phyloP scores from a whole-genome alignment of 1,140 invertebrate genomes.

The Hylaeus anthracinus region DNA sequence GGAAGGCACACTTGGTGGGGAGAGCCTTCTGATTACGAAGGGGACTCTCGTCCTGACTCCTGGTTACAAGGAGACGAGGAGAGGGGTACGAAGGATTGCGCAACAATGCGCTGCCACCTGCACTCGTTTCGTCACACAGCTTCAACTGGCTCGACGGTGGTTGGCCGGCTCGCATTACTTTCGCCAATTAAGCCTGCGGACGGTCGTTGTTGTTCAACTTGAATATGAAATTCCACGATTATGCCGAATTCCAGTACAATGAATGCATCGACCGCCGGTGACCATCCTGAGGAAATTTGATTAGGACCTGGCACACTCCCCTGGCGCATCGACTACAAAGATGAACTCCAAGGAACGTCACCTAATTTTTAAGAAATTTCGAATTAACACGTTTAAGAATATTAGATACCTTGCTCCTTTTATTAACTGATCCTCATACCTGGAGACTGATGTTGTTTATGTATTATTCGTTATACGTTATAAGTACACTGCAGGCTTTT shows the following conservation, averaged over 20 bases:
- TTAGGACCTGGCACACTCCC: no score
- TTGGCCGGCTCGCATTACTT: slow-evolving; percentile 65
- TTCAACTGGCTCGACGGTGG: slow-evolving; percentile 56
- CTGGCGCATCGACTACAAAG: not conserved
- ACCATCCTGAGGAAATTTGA: not conserved
- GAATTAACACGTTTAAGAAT: no score
- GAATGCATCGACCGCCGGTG: slow-evolving; percentile 18
- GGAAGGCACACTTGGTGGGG: slow-evolving; percentile 39
- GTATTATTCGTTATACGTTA: no score
- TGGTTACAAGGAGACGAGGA: slow-evolving; percentile 34
- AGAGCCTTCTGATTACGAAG: slow-evolving; percentile 42
- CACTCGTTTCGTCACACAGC: slow-evolving; percentile 69
- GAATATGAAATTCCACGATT: slow-evolving; percentile 63
- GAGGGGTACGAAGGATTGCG: slow-evolving; percentile 53
- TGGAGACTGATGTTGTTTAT: no score
- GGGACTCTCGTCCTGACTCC: slow-evolving; percentile 54
- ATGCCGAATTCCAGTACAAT: slow-evolving; percentile 45
- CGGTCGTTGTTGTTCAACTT: slow-evolving; percentile 59
- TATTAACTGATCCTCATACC: no score
- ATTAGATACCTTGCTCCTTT: no score
- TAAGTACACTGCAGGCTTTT: not conserved
- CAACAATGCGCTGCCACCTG: slow-evolving; percentile 70
- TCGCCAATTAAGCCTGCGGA: slow-evolving; percentile 68
- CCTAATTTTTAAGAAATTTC: no score
- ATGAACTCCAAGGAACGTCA: no score